Conservation (phyloP, 1,140 invertebrate species). For the Caenorhabditis brenneri region DNA sequence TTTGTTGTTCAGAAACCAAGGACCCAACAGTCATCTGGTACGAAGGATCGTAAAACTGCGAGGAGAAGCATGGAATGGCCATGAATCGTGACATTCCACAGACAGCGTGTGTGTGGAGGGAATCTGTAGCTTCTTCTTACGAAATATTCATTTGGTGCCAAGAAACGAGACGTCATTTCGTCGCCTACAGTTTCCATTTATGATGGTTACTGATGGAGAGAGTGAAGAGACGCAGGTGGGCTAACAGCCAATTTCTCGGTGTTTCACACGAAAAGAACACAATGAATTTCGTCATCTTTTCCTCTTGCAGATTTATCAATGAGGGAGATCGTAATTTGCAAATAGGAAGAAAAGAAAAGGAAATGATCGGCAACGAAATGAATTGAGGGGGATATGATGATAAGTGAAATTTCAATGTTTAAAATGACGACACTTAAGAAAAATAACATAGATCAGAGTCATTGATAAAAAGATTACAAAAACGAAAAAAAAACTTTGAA, state of each 20-base stretch:
- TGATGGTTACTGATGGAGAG: neutral
- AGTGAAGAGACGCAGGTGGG: neutral
- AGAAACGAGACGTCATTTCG: neutral
- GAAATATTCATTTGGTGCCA: neutral
- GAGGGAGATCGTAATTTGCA: neutral
- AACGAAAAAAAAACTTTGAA: neutral
- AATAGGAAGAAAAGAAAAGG: neutral
- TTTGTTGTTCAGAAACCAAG: neutral
- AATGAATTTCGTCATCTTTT: constrained; percentile 18
- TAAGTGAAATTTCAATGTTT: neutral
- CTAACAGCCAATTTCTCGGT: constrained; percentile 2
- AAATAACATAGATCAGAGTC: neutral
- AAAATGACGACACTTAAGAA: neutral
- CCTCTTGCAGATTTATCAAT: neutral
- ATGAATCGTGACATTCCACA: constrained; percentile 18
- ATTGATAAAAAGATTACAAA: neutral
- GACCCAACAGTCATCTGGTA: neutral
- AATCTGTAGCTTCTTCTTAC: neutral
- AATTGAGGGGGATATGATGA: neutral
- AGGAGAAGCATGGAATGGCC: constrained; percentile 13
- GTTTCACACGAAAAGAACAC: constrained; percentile 33
- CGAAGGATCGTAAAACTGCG: neutral
- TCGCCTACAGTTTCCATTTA: neutral
- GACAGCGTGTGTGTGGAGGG: neutral
- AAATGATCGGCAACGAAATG: neutral